Percentiles rank a stretch among this genome's conserved stretches.
Evolutionary conservation across 1,140 invertebrate genomes (phyloP).

Genomic region (Akabosia matsudoensis): DNA sequence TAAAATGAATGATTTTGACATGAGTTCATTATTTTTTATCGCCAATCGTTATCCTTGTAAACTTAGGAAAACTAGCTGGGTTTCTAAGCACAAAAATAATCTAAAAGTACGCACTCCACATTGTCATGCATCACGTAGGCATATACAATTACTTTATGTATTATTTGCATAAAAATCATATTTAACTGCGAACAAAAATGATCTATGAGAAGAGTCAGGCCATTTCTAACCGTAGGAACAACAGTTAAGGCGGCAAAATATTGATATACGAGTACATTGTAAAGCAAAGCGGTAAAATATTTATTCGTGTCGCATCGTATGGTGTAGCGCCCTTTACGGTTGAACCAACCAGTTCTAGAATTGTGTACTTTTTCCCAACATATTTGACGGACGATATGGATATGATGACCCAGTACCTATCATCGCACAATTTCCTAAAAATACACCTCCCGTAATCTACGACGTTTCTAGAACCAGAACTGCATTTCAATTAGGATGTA

Average conservation of each 20-base stretch:
- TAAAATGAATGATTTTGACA: not conserved
- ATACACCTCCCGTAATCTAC: too few species aligned
- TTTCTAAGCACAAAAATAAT: not conserved
- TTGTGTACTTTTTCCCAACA: too few species aligned
- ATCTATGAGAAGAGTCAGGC: not conserved
- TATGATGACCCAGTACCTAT: too few species aligned
- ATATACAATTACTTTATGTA: not conserved
- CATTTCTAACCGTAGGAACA: not conserved
- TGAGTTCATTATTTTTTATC: not conserved
- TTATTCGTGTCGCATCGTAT: too few species aligned
- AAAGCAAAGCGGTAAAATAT: not conserved
- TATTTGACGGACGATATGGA: too few species aligned
- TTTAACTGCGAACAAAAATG: not conserved
- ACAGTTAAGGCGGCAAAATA: not conserved
- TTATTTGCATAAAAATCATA: constrained; percentile 20
- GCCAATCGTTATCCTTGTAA: not conserved
- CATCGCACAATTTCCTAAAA: too few species aligned
- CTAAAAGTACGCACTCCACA: not conserved
- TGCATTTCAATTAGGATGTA: not conserved
- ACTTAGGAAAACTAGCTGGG: not conserved
- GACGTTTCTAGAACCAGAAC: not conserved
- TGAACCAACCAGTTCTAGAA: too few species aligned
- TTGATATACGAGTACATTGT: not conserved
- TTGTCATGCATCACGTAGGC: not conserved
- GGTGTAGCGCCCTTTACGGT: not conserved